phyloP scores from a whole-genome alignment of 2,113 vertebrate genomes.

The Sclerurus mexicanus region DNA sequence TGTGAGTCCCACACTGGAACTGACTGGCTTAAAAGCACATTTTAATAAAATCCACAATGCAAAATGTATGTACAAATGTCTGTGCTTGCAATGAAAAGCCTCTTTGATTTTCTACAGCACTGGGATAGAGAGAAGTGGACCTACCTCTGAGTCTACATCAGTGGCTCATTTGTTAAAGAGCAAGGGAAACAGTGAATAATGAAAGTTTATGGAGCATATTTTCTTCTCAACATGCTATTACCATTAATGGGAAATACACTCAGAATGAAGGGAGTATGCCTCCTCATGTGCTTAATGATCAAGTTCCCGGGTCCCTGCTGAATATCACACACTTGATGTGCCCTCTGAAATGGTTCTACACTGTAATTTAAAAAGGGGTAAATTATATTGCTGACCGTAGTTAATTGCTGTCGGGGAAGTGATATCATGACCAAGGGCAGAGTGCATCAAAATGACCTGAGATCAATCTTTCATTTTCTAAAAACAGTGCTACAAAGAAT shows the following conservation, averaged over 20 bases:
- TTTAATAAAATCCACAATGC: not conserved
- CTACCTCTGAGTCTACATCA: not conserved
- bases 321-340: not conserved
- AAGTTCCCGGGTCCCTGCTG: not conserved
- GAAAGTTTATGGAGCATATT: not conserved
- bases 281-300: not conserved
- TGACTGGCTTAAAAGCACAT: not conserved
- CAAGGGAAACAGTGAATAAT: not conserved
- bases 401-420: not conserved
- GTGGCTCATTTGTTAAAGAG: not conserved
- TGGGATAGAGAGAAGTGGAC: not conserved
- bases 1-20: not conserved
- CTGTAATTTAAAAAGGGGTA: not conserved
- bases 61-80: not conserved
- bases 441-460: not conserved
- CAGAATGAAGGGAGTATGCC: not conserved
- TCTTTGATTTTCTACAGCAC: not conserved
- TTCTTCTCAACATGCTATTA: not conserved
- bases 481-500: not conserved
- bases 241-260: not conserved
- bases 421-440: not conserved
- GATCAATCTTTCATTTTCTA: not conserved
- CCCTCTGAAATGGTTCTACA: not conserved
- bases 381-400: not conserved
- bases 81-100: not conserved